phyloP scores from a whole-genome alignment of 2,888 invertebrate species.

The Ormyrus labotus region DNA sequence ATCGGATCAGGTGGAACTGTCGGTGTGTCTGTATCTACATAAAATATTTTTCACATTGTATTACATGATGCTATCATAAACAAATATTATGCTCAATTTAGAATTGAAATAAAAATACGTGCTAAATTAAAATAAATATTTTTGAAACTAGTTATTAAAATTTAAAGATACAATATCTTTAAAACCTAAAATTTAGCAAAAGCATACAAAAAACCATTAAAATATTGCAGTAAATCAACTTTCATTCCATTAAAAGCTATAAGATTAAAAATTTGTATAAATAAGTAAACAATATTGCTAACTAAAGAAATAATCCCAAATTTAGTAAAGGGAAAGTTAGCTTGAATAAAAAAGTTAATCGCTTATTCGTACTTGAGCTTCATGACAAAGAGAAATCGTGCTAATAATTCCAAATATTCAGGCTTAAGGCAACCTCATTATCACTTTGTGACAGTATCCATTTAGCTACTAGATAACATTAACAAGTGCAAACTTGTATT shows the following conservation, averaged over 20 bases:
- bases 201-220: neutral
- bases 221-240: neutral
- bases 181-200: neutral
- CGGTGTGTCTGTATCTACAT: conserved; percentile 67
- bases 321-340: neutral
- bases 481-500: conserved; percentile 44
- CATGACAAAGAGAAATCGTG: neutral
- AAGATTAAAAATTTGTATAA: too few species aligned
- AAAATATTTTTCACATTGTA: conserved; percentile 11
- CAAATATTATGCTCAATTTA: neutral
- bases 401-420: neutral
- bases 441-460: neutral
- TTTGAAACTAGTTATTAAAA: neutral
- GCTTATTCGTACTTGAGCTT: too few species aligned
- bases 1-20: conserved; percentile 76
- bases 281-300: too few species aligned
- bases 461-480: conserved; percentile 43
- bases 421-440: conserved; percentile 26
- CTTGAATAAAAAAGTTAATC: neutral
- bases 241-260: too few species aligned
- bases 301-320: neutral
- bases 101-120: neutral
- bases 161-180: neutral
- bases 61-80: neutral
- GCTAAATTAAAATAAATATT: conserved; percentile 8